Evolutionary conservation across 2,797 vertebrate genomes (phyloP).

Genomic region (Sebastolobus altivelis): DNA sequence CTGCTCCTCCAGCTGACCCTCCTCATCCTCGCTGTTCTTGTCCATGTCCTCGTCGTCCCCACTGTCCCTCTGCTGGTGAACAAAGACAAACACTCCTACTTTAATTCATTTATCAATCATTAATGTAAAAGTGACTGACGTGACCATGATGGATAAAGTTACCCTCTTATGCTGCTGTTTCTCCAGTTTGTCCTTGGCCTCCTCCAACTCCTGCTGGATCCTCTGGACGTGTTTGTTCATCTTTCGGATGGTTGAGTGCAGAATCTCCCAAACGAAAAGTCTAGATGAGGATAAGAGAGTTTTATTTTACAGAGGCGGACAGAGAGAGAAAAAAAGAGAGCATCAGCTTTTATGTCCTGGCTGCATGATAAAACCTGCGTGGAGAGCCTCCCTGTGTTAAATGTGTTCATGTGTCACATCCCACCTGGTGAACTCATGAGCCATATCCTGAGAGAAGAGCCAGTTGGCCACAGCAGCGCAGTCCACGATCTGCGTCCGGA

Average conservation of each 20-base stretch:
- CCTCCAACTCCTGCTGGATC: slow-evolving; percentile 97
- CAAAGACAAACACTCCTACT: background rate
- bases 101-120: background rate
- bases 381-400: background rate
- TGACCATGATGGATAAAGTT: fast-evolving
- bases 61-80: slow-evolving; percentile 82
- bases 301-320: background rate
- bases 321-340: background rate
- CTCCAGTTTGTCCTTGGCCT: slow-evolving; percentile 95
- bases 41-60: slow-evolving; percentile 92
- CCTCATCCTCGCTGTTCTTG: slow-evolving; percentile 94
- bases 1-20: slow-evolving; percentile 95
- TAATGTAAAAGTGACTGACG: no score
- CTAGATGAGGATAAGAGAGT: slow-evolving; percentile 68
- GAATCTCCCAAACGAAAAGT: slow-evolving; percentile 96
- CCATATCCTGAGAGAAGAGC: slow-evolving; percentile 97
- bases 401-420: slow-evolving; percentile 14
- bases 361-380: no score
- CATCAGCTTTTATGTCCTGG: background rate
- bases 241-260: slow-evolving; percentile 98
- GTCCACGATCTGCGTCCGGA: slow-evolving; percentile 97
- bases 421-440: slow-evolving; percentile 96
- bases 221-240: slow-evolving; percentile 99
- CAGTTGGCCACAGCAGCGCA: slow-evolving; percentile 98
- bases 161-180: slow-evolving; percentile 93